Evolutionary conservation across 1,140 invertebrate species (phyloP), one percentile per base, ranked within the genome.

Genomic region (Papilio helenus): DNA sequence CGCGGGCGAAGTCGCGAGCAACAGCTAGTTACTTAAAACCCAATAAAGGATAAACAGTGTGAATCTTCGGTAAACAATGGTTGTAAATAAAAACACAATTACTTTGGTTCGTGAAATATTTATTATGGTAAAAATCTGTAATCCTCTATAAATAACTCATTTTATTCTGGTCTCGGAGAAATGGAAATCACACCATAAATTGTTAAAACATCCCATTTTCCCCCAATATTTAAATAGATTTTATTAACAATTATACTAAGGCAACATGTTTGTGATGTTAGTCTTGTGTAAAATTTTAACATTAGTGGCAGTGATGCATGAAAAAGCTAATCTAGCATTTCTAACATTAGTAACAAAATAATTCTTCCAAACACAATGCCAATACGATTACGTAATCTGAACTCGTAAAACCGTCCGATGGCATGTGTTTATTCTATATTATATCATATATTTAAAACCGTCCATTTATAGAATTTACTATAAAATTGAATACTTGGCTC

Each of bases 51-150:
- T 39, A 39, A 39, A 8, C 34, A 39, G 34, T 39, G 7, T 39
- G 7, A 39, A 39, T 8, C 34, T 39, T 39, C 34, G 7, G 34
- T 34, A 49, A 18, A 16, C 7, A 16, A 55, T 5, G 51, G 51
- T 26, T 16, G 1, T 73, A 42, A 74, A 49, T 46, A 51, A 74
- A 20, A 74, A 58, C 58, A 58, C 46, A n/a, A 29, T 29, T 10
- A 34, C 8, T 55, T 77, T 34, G n/a, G 55, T 65, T 77, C 55
- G 58, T 77, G 76, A 34, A 77, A 74, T 61, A 49, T 77, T 77
- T 77, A 77, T 77, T 77, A 4, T 76, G 16, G 74, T 76, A 76
- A 76, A 76, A 76, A 76, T 58, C 26, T 18, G 74, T 76, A 46
- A 12, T 46, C n/a, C 55, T 39, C 58, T 51, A 46, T 55, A 55